phyloP scores from a whole-genome alignment of 1,140 invertebrate genomes.

The Drosophila athabasca region DNA sequence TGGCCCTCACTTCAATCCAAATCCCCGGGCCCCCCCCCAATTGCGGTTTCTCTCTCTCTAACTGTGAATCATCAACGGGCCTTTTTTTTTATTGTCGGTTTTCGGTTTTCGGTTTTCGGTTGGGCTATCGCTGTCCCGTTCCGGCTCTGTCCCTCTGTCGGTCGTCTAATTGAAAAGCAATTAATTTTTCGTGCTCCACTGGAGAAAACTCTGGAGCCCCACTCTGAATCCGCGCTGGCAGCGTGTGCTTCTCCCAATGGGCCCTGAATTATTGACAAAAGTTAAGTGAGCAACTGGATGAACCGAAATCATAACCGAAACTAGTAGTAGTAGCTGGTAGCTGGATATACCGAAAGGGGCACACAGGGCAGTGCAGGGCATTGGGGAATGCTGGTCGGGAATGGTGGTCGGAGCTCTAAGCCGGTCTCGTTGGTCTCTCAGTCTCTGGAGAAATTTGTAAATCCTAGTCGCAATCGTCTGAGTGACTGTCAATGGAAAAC shows the following conservation, averaged over 20 bases:
- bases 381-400: background rate
- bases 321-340: background rate
- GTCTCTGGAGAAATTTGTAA: constrained; percentile 74
- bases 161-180: constrained; percentile 74
- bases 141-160: constrained; percentile 13
- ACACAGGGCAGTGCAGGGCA: constrained; percentile 16
- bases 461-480: constrained; percentile 50
- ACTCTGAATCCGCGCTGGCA: background rate
- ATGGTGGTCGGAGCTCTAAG: constrained; percentile 6
- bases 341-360: constrained; percentile 59
- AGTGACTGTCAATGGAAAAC: constrained; percentile 52
- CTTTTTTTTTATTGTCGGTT: constrained; percentile 1
- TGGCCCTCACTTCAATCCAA: constrained; percentile 27
- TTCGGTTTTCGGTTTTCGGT: constrained; percentile 5
- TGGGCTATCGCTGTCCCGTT: too few relatives aligned
- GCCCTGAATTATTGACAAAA: constrained; percentile 56
- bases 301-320: constrained; percentile 42
- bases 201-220: background rate
- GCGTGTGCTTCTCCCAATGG: constrained; percentile 14
- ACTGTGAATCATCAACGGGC: constrained; percentile 4
- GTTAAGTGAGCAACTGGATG: constrained; percentile 43
- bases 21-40: constrained; percentile 29
- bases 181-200: constrained; percentile 67
- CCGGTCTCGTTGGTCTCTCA: constrained; percentile 37
- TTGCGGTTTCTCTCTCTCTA: constrained; percentile 16